Evolutionary conservation across 2,888 invertebrate genomes (phyloP), one percentile per base, ranked within the genome.

Genomic region (Atethmia centrago): DNA sequence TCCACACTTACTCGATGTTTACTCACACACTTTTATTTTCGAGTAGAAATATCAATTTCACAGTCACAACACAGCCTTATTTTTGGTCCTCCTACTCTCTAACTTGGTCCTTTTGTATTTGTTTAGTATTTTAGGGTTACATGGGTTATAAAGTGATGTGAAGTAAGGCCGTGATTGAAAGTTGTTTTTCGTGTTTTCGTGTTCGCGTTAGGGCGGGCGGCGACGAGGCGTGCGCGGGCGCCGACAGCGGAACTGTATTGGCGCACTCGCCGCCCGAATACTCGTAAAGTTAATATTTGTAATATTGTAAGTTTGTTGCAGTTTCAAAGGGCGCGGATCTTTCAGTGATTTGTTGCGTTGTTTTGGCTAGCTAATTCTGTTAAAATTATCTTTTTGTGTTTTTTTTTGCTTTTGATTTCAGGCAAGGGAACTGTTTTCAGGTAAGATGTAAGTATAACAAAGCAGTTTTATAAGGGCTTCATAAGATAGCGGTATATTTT

Each of bases 211-310:
- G 94, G 96, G 95, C 95, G 96, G 96, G 95, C 95, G 96, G 95
- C 91, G 88, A 83, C 87, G 89, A 94, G 88, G 89, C 95, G 95
- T 95, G 96, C 95, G 95, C 93, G 91, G 90, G 92, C 95, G 94
- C 92, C 94, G 95, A 86, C 86, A 89, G 88, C 94, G 89, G 87
- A 90, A 89, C 94, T 87, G 90, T 91, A 92, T 95, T 95, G 93
- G 93, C 89, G 88, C 89, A 84, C 84, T 87, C 90, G 87, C 87
- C 87, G 87, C 86, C 83, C 88, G 90, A 90, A 89, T 87, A 89
- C 89, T 85, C 91, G 85, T 91, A 90, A 92, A 93, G 90, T 93
- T 93, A 92, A 89, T 93, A 91, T 92, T 92, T 88, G 88, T 90
- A 86, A 89, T 91, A 89, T 89, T 92, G 92, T 92, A 91, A 91